Evolutionary conservation across 2,888 invertebrate genomes (phyloP).

Genomic region (Hypena proboscidalis): DNA sequence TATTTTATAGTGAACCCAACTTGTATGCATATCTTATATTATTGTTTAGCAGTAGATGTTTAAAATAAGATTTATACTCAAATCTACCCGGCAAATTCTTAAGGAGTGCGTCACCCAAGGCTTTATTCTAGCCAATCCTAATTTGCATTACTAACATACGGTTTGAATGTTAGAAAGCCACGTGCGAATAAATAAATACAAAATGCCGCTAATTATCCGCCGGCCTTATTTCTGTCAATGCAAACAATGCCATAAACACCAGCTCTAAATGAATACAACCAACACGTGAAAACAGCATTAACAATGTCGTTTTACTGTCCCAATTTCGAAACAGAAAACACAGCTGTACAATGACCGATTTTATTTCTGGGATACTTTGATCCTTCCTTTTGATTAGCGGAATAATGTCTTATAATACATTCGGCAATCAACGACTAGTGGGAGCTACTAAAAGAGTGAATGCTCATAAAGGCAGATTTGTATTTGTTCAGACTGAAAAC

Average conservation of each 20-base stretch:
- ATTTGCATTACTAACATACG: neutral
- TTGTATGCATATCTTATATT: too few species aligned
- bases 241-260: constrained; percentile 18
- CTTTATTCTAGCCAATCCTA: neutral
- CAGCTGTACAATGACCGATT: constrained; percentile 8
- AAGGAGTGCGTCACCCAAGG: neutral
- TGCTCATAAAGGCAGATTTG: constrained; percentile 25
- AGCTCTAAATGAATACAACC: constrained; percentile 4
- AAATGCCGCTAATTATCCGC: constrained; percentile 23
- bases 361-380: constrained; percentile 3
- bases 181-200: constrained; percentile 19
- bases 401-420: constrained; percentile 15
- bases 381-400: constrained; percentile 14
- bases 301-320: constrained; percentile 11
- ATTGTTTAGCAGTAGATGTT: too few species aligned
- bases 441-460: constrained; percentile 19
- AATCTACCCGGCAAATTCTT: too few species aligned
- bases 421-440: constrained; percentile 12
- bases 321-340: constrained; percentile 6
- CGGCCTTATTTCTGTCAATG: constrained; percentile 26
- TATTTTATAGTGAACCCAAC: too few species aligned
- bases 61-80: too few species aligned
- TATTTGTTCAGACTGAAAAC: constrained; percentile 15
- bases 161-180: constrained; percentile 2
- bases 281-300: constrained; percentile 9